These are phyloP conservation scores for Caenorhabditis remanei DNA, from an alignment of 1,140 invertebrate genomes.

Conservation along the genomic window DNA sequence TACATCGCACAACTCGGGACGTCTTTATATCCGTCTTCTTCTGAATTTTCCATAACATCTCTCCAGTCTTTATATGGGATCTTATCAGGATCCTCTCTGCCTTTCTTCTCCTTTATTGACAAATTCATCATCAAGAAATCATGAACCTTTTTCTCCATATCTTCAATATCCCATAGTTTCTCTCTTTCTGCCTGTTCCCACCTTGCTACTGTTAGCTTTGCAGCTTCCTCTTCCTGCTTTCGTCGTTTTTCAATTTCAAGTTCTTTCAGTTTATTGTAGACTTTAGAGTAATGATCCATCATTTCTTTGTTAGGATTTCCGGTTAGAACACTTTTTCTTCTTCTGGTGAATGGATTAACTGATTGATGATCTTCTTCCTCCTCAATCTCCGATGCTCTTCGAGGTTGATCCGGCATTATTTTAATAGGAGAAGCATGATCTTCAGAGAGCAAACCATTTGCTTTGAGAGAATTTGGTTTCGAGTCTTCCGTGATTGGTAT, in stretches of 20 bases:
- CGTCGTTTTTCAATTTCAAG: neutral
- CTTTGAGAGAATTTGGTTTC: too few relatives aligned
- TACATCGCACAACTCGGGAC: neutral
- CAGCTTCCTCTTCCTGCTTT: neutral
- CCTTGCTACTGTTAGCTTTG: neutral
- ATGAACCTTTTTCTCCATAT: conserved; percentile 35
- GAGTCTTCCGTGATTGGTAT: neutral
- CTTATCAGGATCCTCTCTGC: neutral
- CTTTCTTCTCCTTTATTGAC: neutral
- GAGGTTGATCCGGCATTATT: too few relatives aligned
- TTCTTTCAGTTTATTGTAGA: neutral
- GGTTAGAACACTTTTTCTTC: neutral
- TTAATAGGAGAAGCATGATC: neutral
- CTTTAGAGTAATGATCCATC: neutral
- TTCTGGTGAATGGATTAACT: neutral
- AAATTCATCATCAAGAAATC: neutral
- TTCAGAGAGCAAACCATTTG: too few relatives aligned
- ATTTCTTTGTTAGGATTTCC: neutral
- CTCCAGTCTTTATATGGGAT: neutral
- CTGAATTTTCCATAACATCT: neutral
- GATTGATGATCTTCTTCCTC: neutral
- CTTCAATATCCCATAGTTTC: neutral
- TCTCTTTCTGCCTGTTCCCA: neutral
- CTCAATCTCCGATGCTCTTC: neutral
- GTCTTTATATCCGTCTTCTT: neutral